These are phyloP conservation scores for Bungarus multicinctus DNA, from an alignment of 2,113 vertebrate species.

Conservation along the genomic window DNA sequence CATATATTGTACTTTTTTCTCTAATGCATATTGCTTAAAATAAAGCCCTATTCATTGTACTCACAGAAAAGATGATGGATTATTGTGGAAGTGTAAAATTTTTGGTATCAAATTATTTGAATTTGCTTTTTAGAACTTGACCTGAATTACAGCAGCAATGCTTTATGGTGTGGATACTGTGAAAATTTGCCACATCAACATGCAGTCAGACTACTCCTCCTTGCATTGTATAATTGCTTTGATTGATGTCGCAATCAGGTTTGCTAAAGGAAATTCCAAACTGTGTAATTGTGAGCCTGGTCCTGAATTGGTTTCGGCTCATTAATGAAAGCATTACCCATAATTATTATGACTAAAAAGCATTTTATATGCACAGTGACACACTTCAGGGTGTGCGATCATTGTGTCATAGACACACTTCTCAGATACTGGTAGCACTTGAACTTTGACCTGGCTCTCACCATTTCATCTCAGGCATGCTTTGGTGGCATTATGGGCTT, in stretches of 20 bases:
- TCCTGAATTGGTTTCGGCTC: constrained; percentile 30
- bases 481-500: constrained; percentile 6
- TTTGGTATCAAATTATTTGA: background rate
- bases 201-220: background rate
- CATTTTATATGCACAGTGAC: constrained; percentile 33
- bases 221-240: constrained; percentile 5
- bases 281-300: constrained; percentile 29
- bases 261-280: constrained; percentile 22
- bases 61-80: background rate
- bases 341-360: constrained; percentile 29
- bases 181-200: background rate
- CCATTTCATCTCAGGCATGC: constrained; percentile 25
- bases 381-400: constrained; percentile 22
- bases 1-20: background rate
- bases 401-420: constrained; percentile 11
- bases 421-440: constrained; percentile 20
- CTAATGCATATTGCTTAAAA: background rate
- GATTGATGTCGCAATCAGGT: constrained; percentile 20
- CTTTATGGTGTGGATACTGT: background rate
- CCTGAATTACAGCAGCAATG: background rate
- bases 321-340: constrained; percentile 29
- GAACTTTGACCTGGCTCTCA: constrained; percentile 20
- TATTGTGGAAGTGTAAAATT: background rate
- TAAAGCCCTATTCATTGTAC: background rate
- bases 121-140: background rate